phyloP scores from a whole-genome alignment of 2,888 invertebrate genomes.

The Scaptomyza reducta region DNA sequence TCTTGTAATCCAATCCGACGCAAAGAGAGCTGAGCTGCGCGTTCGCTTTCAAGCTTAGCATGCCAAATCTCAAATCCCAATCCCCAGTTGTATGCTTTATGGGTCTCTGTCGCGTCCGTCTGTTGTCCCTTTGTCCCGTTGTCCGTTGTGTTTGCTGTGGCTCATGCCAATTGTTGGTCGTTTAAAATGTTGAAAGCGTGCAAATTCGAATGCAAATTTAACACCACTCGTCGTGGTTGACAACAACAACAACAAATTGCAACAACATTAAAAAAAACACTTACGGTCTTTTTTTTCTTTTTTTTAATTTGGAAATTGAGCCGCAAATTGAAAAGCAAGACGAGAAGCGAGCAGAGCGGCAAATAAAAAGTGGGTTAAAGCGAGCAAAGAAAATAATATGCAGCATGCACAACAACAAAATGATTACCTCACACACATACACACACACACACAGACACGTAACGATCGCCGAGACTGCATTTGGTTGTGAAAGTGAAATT shows the following conservation, averaged over 20 bases:
- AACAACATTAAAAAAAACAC: conserved; percentile 45
- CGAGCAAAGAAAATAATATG: conserved; percentile 70
- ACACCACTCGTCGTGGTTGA: conserved; percentile 67
- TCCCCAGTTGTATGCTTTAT: conserved; percentile 24
- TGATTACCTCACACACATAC: conserved; percentile 60
- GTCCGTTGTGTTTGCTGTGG: conserved; percentile 39
- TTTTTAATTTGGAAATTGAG: conserved; percentile 63
- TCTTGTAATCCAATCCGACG: conserved; percentile 64
- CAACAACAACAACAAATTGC: conserved; percentile 31
- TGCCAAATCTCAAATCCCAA: conserved; percentile 9
- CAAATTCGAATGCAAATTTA: conserved; percentile 77
- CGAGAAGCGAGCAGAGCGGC: conserved; percentile 61
- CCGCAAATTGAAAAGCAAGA: conserved; percentile 72
- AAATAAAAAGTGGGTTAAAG: conserved; percentile 71
- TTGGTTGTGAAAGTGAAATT: conserved; percentile 69
- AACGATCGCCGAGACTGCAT: conserved; percentile 36
- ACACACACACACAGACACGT: conserved; percentile 23
- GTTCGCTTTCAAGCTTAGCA: conserved; percentile 33
- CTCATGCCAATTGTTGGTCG: conserved; percentile 69
- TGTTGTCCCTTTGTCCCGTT: background rate
- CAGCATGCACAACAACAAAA: conserved; percentile 19
- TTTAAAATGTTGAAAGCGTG: conserved; percentile 75
- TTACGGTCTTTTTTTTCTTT: conserved; percentile 23
- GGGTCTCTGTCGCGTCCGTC: conserved; percentile 9
- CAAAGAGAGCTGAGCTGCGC: conserved; percentile 33